phyloP scores from a whole-genome alignment of 2,113 vertebrate genomes.

The Poeciliopsis turrubarensis region DNA sequence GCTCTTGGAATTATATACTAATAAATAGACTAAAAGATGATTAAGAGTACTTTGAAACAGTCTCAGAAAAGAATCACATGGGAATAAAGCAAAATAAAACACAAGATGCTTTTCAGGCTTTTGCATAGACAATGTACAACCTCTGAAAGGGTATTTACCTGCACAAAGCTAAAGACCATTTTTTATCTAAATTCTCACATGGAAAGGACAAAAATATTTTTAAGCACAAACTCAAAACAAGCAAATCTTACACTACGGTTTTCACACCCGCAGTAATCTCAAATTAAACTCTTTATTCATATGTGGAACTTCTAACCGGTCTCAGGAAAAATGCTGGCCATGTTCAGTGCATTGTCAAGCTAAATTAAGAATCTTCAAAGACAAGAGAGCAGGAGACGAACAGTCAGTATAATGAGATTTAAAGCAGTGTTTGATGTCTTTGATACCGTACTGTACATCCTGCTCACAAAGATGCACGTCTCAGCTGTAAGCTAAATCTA shows the following conservation, averaged over 20 bases:
- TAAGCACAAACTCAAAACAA: not conserved
- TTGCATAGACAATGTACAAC: no score
- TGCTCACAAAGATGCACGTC: conserved; percentile 31
- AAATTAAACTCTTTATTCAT: not conserved
- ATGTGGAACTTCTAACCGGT: not conserved
- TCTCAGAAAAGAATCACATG: no score
- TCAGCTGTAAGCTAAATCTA: conserved; percentile 25
- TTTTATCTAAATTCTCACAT: no score
- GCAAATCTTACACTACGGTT: not conserved
- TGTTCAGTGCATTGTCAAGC: not conserved
- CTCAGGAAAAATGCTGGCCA: not conserved
- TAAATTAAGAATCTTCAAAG: conserved; percentile 19
- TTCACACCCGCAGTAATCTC: not conserved
- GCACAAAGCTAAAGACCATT: no score
- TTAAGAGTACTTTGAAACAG: no score
- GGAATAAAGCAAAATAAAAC: no score
- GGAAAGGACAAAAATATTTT: no score
- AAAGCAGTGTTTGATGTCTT: conserved; percentile 13
- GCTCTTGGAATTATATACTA: no score
- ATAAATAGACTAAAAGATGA: no score
- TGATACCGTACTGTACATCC: conserved; percentile 32
- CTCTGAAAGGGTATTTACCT: no score
- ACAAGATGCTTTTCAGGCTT: no score
- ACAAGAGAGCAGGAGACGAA: conserved; percentile 29
- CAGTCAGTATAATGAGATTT: conserved; percentile 1